Evolutionary conservation across 2,888 invertebrate genomes (phyloP).

Genomic region (Xestia xanthographa): DNA sequence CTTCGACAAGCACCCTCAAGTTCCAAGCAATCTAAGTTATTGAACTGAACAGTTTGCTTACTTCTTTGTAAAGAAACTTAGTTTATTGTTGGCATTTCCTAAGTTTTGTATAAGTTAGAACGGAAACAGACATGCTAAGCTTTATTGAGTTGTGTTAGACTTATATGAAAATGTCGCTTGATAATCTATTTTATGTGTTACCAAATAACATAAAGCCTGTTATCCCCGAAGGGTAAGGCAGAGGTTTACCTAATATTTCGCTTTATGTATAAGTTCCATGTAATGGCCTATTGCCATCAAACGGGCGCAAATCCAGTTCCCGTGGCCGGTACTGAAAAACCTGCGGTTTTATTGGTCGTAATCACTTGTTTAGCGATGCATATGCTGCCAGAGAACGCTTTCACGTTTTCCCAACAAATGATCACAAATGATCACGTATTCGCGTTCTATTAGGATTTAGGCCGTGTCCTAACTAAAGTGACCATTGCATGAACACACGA

Average conservation of each 20-base stretch:
- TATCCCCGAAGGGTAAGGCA: neutral
- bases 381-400: neutral
- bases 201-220: too few relatives aligned
- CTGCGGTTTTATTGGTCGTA: too few relatives aligned
- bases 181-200: neutral
- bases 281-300: too few relatives aligned
- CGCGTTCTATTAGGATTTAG: neutral
- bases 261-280: too few relatives aligned
- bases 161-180: neutral
- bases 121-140: conserved; percentile 1
- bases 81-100: conserved; percentile 5
- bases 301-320: too few relatives aligned
- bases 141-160: conserved; percentile 14
- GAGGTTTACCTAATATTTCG: too few relatives aligned
- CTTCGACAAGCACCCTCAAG: conserved; percentile 13
- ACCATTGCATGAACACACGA: too few relatives aligned
- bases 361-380: neutral
- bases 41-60: conserved; percentile 31
- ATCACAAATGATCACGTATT: neutral
- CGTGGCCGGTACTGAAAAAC: too few relatives aligned
- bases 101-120: conserved; percentile 10
- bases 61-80: conserved; percentile 27
- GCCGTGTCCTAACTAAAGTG: neutral
- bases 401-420: neutral
- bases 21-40: conserved; percentile 44